Conservation (phyloP, 2,888 invertebrate species). For the Tetrapedia diversipes region DNA sequence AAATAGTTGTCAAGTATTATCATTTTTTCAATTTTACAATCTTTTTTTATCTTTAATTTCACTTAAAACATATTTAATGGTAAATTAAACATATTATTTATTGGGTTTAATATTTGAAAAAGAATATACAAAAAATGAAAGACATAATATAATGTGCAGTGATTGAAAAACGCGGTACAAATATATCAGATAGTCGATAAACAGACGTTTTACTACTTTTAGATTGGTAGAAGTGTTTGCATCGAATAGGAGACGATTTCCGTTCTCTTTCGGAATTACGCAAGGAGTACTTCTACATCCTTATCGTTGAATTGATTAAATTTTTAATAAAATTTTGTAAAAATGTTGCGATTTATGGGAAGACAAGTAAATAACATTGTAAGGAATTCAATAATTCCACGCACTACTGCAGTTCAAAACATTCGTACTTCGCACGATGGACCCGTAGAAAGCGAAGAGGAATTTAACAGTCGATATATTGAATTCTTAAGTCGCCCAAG, state of each 20-base stretch:
- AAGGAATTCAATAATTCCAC: slow-evolving; percentile 63
- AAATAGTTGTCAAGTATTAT: too few relatives aligned
- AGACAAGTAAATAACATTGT: slow-evolving; percentile 66
- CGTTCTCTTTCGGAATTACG: slow-evolving; percentile 51
- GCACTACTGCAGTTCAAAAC: slow-evolving; percentile 74
- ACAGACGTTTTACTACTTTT: not conserved
- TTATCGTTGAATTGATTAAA: not conserved
- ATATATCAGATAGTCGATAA: not conserved
- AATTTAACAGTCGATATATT: slow-evolving; percentile 93
- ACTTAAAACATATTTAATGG: not conserved
- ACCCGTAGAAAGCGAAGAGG: slow-evolving; percentile 90
- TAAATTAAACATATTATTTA: not conserved
- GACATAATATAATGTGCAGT: not conserved
- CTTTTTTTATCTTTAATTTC: not conserved
- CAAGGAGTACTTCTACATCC: slow-evolving; percentile 28
- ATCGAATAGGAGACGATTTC: slow-evolving; percentile 7
- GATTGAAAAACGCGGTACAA: slow-evolving; percentile 22
- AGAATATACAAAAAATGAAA: not conserved
- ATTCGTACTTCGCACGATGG: slow-evolving; percentile 83
- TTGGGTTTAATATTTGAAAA: not conserved
- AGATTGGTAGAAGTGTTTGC: slow-evolving; percentile 22
- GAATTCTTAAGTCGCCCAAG: slow-evolving; percentile 93
- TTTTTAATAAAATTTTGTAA: slow-evolving; percentile 7
- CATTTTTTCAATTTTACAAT: not conserved
- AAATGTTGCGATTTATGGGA: slow-evolving; percentile 75